Evolutionary conservation across 2,113 vertebrate genomes (phyloP).

Genomic region (Myodes glareolus): DNA sequence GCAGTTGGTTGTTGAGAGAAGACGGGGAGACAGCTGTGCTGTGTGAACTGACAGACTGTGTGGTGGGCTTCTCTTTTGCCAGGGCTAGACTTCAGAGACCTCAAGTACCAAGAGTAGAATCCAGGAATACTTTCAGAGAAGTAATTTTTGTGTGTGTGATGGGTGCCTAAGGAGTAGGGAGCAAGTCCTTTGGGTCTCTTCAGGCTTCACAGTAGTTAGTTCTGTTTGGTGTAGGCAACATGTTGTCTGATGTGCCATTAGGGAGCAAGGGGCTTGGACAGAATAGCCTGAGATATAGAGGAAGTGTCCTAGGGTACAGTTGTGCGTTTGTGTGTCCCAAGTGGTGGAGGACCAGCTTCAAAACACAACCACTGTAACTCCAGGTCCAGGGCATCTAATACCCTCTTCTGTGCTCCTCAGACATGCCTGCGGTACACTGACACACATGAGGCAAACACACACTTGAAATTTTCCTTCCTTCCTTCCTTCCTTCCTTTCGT

Average conservation of each 20-base stretch:
- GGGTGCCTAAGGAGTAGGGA: not conserved
- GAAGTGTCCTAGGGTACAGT: not conserved
- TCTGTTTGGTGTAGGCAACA: not conserved
- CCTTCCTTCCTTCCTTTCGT: no score
- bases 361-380: not conserved
- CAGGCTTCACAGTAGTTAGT: not conserved
- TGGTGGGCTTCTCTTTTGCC: no score
- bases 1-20: not conserved
- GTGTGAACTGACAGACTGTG: not conserved
- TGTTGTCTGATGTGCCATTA: not conserved
- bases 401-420: not conserved
- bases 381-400: not conserved
- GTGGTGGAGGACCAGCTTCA: not conserved
- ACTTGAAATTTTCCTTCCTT: not conserved
- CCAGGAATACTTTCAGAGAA: not conserved
- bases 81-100: not conserved
- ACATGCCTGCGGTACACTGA: not conserved
- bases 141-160: not conserved
- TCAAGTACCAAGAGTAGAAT: not conserved
- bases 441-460: not conserved
- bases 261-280: no score
- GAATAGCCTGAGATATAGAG: not conserved
- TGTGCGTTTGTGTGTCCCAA: not conserved
- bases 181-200: not conserved
- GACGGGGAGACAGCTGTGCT: not conserved